These are phyloP conservation scores for Hepsetus odoe DNA, from an alignment of 2,113 vertebrate genomes.

Conservation along the genomic window DNA sequence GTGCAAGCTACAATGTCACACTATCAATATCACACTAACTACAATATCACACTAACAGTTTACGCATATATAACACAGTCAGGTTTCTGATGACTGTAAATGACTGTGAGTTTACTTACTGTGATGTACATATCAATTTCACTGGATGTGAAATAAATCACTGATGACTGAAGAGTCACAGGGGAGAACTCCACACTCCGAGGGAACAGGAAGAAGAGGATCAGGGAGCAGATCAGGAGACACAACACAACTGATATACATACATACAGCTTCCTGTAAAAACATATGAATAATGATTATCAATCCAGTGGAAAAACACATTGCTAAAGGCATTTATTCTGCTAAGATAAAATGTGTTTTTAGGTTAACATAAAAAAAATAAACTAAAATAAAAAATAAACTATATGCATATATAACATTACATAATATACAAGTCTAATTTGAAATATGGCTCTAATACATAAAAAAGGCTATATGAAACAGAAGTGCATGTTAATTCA, in stretches of 20 bases:
- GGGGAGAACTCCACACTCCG: slow-evolving; percentile 87
- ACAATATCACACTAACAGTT: background rate
- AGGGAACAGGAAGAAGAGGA: slow-evolving; percentile 96
- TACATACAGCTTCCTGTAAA: slow-evolving; percentile 88
- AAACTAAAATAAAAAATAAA: too few species aligned
- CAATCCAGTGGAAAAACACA: background rate
- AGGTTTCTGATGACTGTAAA: background rate
- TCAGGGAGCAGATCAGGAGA: slow-evolving; percentile 82
- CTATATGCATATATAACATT: too few species aligned
- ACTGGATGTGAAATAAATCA: slow-evolving; percentile 76
- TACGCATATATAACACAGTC: background rate
- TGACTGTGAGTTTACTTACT: slow-evolving; percentile 58
- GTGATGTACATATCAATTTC: slow-evolving; percentile 66
- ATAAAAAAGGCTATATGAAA: too few species aligned
- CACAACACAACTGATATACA: slow-evolving; percentile 83
- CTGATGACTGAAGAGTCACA: slow-evolving; percentile 85
- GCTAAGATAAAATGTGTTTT: too few species aligned
- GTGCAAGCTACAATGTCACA: too few species aligned
- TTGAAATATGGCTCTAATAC: too few species aligned
- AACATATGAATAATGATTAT: background rate
- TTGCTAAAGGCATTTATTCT: background rate
- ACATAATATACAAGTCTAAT: too few species aligned
- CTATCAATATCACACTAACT: too few species aligned
- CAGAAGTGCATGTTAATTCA: too few species aligned
- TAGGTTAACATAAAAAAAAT: too few species aligned